These are phyloP conservation scores for Rhingia rostrata DNA, from an alignment of 2,888 invertebrate species.

Conservation along the genomic window DNA sequence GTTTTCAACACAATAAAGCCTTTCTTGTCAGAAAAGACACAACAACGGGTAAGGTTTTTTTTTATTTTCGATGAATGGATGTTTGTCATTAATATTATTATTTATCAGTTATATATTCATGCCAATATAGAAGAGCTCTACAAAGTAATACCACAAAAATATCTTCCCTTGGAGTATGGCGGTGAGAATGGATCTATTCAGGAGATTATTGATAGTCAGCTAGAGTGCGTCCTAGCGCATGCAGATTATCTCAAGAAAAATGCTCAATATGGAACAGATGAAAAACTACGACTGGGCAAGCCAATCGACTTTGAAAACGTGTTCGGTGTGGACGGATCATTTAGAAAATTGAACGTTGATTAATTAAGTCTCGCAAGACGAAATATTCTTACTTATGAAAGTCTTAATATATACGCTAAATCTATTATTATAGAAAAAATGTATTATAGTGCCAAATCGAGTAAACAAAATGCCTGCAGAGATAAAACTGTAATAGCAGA, in stretches of 20 bases:
- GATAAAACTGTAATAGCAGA: no score
- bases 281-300: slow-evolving; percentile 77
- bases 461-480: no score
- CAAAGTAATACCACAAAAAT: slow-evolving; percentile 84
- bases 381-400: no score
- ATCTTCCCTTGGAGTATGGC: slow-evolving; percentile 87
- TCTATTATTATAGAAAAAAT: no score
- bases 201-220: slow-evolving; percentile 76
- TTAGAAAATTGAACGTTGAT: slow-evolving; percentile 78
- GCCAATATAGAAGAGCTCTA: slow-evolving; percentile 75
- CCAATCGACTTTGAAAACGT: slow-evolving; percentile 75
- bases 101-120: slow-evolving; percentile 79
- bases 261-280: slow-evolving; percentile 77
- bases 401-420: no score
- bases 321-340: slow-evolving; percentile 79
- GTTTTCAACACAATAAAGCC: background rate
- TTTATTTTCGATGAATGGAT: background rate
- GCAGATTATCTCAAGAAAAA: slow-evolving; percentile 77
- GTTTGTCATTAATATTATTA: no score
- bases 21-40: background rate
- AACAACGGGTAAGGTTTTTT: background rate
- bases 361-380: slow-evolving; percentile 60
- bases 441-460: no score
- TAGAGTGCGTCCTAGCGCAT: slow-evolving; percentile 73
- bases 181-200: slow-evolving; percentile 84